These are phyloP conservation scores for Nephotettix cincticeps DNA, from an alignment of 1,140 invertebrate genomes.

Conservation along the genomic window DNA sequence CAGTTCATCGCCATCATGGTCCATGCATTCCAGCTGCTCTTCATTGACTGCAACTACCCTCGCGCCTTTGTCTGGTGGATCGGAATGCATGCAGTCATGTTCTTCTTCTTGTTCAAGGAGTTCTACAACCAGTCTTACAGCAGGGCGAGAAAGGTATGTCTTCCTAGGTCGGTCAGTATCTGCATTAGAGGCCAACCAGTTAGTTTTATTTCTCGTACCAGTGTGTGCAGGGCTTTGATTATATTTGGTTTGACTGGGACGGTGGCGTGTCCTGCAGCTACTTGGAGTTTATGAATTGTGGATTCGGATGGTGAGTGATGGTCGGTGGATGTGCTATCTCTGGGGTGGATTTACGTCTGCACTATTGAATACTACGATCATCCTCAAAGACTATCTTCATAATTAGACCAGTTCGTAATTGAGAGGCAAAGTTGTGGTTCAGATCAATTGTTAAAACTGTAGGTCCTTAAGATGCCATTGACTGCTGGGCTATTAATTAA, in stretches of 20 bases:
- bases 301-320: not conserved
- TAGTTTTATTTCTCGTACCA: not conserved
- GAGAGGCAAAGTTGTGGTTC: too few relatives aligned
- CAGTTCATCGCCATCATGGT: conserved; percentile 79
- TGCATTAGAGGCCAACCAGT: not conserved
- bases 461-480: too few relatives aligned
- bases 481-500: too few relatives aligned
- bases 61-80: conserved; percentile 70
- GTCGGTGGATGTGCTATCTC: not conserved
- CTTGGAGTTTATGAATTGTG: not conserved
- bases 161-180: too few relatives aligned
- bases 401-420: too few relatives aligned
- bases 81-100: conserved; percentile 72
- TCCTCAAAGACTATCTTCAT: too few relatives aligned
- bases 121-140: conserved; percentile 72
- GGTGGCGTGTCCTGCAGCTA: not conserved
- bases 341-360: too few relatives aligned
- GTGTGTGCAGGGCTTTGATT: not conserved
- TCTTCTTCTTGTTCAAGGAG: conserved; percentile 74
- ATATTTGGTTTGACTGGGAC: too few relatives aligned
- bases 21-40: conserved; percentile 81
- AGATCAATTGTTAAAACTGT: too few relatives aligned
- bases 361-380: too few relatives aligned
- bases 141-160: conserved; percentile 33
- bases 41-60: conserved; percentile 84